A percentile compares a stretch with the other conserved stretches of the same genome.
phyloP scores from a whole-genome alignment of 2,888 invertebrate species.

The Nomada fabriciana region DNA sequence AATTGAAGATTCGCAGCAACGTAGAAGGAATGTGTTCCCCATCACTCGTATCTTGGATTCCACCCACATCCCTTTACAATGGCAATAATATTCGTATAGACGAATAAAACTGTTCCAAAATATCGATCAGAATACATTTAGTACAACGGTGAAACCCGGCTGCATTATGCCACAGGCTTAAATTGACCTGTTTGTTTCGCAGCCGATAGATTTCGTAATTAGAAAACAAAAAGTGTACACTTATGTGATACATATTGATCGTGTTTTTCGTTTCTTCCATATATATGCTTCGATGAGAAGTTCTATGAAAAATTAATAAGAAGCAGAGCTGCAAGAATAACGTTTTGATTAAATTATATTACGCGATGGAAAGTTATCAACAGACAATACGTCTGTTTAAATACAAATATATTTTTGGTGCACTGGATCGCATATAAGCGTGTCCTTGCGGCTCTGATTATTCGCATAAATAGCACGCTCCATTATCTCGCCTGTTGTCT shows the following conservation, averaged over 20 bases:
- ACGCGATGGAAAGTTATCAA: constrained; percentile 15
- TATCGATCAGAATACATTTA: constrained; percentile 56
- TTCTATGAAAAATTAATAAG: constrained; percentile 31
- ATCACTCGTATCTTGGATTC: constrained; percentile 65
- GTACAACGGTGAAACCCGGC: constrained; percentile 24
- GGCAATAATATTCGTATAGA: constrained; percentile 65
- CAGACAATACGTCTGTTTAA: constrained; percentile 1
- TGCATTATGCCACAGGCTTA: constrained; percentile 20
- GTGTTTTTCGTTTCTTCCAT: constrained; percentile 24
- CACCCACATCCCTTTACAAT: constrained; percentile 63
- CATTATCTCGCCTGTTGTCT: constrained; percentile 23
- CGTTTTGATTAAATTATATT: constrained; percentile 2
- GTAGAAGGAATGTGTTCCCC: constrained; percentile 64
- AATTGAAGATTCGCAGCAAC: constrained; percentile 65
- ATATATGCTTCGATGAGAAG: constrained; percentile 14
- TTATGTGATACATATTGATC: constrained; percentile 38
- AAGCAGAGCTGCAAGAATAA: constrained; percentile 36
- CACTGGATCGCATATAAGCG: constrained; percentile 5
- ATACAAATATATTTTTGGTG: constrained; percentile 28
- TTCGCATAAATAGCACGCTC: constrained; percentile 36
- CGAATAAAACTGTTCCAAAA: constrained; percentile 76
- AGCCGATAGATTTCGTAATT: constrained; percentile 33
- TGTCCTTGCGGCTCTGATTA: constrained; percentile 30
- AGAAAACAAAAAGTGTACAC: constrained; percentile 38
- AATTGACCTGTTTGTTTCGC: constrained; percentile 10